Conservation (phyloP, 2,113 vertebrate species). For the Python bivittatus region DNA sequence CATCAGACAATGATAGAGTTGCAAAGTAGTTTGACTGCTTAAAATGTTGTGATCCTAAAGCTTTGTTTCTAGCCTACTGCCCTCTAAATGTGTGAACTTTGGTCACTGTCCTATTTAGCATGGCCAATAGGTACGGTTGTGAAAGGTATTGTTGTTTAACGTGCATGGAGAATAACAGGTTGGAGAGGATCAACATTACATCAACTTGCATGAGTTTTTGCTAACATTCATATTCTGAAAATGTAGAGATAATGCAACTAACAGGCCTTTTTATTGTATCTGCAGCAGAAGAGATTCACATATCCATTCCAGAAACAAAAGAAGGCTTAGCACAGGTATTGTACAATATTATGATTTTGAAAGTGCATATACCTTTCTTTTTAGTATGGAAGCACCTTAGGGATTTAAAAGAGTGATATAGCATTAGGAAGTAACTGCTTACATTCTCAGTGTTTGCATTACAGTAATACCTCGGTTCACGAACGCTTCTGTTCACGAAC, state of each 20-base stretch:
- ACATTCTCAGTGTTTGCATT: background rate
- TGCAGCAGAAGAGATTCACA: slow-evolving; percentile 58
- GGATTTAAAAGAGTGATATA: background rate
- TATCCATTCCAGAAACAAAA: slow-evolving; percentile 69
- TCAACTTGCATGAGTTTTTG: background rate
- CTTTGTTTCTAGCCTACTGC: background rate
- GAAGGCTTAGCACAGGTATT: slow-evolving; percentile 58
- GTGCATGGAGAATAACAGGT: background rate
- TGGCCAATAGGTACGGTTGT: background rate
- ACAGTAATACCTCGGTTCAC: too few species aligned
- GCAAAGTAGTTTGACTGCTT: background rate
- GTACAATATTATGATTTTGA: background rate
- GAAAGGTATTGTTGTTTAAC: background rate
- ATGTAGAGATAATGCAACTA: background rate
- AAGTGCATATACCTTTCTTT: background rate
- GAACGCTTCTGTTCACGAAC: too few species aligned
- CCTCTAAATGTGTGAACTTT: background rate
- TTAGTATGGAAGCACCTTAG: background rate
- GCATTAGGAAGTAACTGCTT: background rate
- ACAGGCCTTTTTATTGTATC: slow-evolving; percentile 26
- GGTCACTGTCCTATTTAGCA: background rate
- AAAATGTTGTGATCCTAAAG: background rate
- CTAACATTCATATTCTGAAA: background rate
- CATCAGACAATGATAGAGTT: background rate
- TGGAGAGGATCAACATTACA: background rate